Conservation (phyloP, 2,888 invertebrate species). For the Microctonus aethiopoides region DNA sequence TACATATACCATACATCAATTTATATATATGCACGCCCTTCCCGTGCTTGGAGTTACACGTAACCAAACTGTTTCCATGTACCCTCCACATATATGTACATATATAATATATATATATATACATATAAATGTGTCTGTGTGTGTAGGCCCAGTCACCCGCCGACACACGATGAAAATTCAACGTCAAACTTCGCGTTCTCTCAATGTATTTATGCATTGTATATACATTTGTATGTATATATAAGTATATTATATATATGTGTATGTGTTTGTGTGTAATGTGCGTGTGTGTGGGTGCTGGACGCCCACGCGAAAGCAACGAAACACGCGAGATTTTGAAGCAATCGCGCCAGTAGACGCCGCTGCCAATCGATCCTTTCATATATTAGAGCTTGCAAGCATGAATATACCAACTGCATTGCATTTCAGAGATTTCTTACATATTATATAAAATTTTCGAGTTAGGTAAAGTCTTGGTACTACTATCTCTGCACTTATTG, state of each 20-base stretch:
- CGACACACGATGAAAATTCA: constrained; percentile 6
- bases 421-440: no score
- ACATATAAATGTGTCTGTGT: not conserved
- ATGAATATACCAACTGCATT: no score
- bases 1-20: constrained; percentile 9
- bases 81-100: not conserved
- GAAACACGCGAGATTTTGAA: constrained; percentile 38
- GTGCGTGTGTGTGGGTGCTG: constrained; percentile 16
- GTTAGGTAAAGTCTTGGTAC: no score
- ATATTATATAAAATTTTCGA: no score
- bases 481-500: no score
- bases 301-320: constrained; percentile 27
- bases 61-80: constrained; percentile 2
- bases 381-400: constrained; percentile 4
- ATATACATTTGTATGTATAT: constrained; percentile 2
- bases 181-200: not conserved
- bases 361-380: constrained; percentile 31
- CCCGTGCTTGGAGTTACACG: constrained; percentile 6
- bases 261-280: not conserved
- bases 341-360: constrained; percentile 31
- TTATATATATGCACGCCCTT: constrained; percentile 12
- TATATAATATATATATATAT: not conserved
- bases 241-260: no score
- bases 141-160: constrained; percentile 17
- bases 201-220: not conserved